A percentile compares a stretch with the other conserved stretches of the same genome.
Evolutionary conservation across 2,888 invertebrate species (phyloP).

Genomic region (Melieria crassipennis): DNA sequence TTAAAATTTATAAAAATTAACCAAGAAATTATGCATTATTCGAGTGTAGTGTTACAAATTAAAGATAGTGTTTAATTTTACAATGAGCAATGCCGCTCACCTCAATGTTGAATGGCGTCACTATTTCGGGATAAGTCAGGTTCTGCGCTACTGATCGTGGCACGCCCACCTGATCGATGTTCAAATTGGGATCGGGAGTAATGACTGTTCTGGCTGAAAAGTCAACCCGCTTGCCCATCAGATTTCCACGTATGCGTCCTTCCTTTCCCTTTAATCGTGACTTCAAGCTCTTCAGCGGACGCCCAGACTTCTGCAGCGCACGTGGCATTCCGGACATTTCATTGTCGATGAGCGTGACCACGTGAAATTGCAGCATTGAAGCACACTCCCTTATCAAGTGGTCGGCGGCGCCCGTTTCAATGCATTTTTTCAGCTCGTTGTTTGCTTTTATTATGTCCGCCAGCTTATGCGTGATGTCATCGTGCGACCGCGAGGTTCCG

Average conservation of each 20-base stretch:
- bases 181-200: conserved; percentile 69
- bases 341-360: conserved; percentile 73
- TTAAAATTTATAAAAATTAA: not conserved
- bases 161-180: conserved; percentile 72
- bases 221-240: conserved; percentile 77
- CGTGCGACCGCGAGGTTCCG: conserved; percentile 71
- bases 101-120: conserved; percentile 75
- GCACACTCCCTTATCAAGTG: conserved; percentile 73
- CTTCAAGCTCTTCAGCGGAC: conserved; percentile 74
- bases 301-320: conserved; percentile 74
- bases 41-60: not conserved
- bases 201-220: conserved; percentile 75
- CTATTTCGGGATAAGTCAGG: conserved; percentile 75
- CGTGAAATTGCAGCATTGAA: conserved; percentile 74
- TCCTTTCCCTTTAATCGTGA: conserved; percentile 73
- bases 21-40: too few relatives aligned
- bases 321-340: conserved; percentile 71
- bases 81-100: conserved; percentile 42
- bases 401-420: conserved; percentile 73
- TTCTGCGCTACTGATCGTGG: conserved; percentile 74
- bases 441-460: conserved; percentile 75
- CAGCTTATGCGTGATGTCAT: conserved; percentile 75
- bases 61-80: not conserved
- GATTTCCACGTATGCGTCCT: conserved; percentile 74
- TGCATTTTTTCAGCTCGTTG: conserved; percentile 71